Conservation (phyloP, 2,888 invertebrate species). For the Campaea margaritaria region DNA sequence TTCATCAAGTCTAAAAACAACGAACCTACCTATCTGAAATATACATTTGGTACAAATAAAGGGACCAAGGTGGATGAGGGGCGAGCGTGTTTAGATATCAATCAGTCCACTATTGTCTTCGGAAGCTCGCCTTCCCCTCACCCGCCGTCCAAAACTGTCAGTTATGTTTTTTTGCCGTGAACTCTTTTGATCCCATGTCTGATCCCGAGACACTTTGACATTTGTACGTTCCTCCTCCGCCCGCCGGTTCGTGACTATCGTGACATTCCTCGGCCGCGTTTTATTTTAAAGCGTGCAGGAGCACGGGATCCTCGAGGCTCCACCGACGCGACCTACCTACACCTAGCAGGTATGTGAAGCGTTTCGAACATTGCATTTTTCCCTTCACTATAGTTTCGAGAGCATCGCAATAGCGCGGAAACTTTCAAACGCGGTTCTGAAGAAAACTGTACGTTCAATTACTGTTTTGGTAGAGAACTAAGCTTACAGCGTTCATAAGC, state of each 20-base stretch:
- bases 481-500: not conserved
- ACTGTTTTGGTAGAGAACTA: slow-evolving; percentile 1
- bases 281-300: slow-evolving; percentile 40
- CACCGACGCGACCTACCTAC: slow-evolving; percentile 3
- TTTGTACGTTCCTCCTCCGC: slow-evolving; percentile 35
- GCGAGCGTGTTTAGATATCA: slow-evolving; percentile 19
- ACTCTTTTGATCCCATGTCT: slow-evolving; percentile 46
- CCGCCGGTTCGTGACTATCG: slow-evolving; percentile 42
- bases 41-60: no score
- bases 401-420: slow-evolving; percentile 34
- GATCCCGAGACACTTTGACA: slow-evolving; percentile 44
- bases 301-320: slow-evolving; percentile 21
- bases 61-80: no score
- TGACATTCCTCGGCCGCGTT: slow-evolving; percentile 43
- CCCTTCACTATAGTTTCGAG: slow-evolving; percentile 28
- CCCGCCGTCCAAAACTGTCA: slow-evolving; percentile 36
- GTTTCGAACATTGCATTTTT: slow-evolving; percentile 17
- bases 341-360: slow-evolving; percentile 12
- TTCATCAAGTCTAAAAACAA: no score
- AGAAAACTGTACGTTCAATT: slow-evolving; percentile 8
- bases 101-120: slow-evolving; percentile 37
- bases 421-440: slow-evolving; percentile 11
- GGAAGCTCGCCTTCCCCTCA: slow-evolving; percentile 23
- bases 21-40: no score
- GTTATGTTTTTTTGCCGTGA: slow-evolving; percentile 42